Base-by-base conservation (phyloP, 2,888 invertebrate species). In the Sinelater perroti region DNA sequence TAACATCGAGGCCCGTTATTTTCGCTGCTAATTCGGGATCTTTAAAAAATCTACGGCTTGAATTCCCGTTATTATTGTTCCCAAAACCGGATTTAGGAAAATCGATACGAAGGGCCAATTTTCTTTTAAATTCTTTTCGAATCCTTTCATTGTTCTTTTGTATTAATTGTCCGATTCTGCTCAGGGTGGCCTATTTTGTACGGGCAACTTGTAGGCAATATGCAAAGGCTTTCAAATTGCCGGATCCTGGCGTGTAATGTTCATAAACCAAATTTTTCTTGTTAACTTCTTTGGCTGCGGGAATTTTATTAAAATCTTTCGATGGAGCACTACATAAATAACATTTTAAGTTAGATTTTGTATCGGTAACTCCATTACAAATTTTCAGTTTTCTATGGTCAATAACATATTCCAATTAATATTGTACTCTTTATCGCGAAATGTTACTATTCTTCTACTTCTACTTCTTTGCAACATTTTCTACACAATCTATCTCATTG, bases 221-320 rank as follows among this genome's bases (percentile, higher is more conserved):
- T 75, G 72, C 7, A 75, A 49, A 73, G 18, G 24, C 50, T 63
- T 60, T 71, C 67, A 57, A 72, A 70, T 33, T 67, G 51, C 21
- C 70, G 35, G 14, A 72, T 72, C 51, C 71, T 61, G 5, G 68
- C 68, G 55, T 72, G 72, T 13, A 72, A 52, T 16, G 67, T 47
- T 10, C 70, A 72, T n/a, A 72, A 45, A n/a, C 70, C 70, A 46
- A 71, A 70, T 52, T 68, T n/a, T n/a, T n/a, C n/a, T n/a, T n/a
- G n/a, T n/a, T n/a, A n/a, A n/a, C n/a, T n/a, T n/a, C n/a, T n/a
- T n/a, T n/a, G n/a, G n/a, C n/a, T n/a, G n/a, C n/a, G n/a, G n/a
- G n/a, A n/a, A n/a, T n/a, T n/a, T n/a, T n/a, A 36, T 65, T 67
- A 24, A 67, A 63, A 20, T 69, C 46, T 59, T 64, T 67, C 6